Base-by-base conservation (phyloP, 2,797 vertebrate species). In the Kryptolebias ocellatus region DNA sequence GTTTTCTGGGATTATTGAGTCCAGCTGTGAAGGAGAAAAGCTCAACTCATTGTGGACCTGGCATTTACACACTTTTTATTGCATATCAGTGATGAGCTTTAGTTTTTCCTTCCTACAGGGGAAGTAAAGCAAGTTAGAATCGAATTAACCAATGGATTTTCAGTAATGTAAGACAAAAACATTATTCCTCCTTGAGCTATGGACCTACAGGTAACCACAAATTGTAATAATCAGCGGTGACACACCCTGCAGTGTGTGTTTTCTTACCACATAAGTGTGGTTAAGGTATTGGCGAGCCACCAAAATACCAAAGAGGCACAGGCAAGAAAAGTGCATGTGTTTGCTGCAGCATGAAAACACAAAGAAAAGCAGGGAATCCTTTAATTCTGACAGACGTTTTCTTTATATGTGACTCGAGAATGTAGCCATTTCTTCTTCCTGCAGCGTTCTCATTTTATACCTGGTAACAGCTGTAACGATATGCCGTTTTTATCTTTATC, bases 1-100 rank as follows among this genome's bases (percentile, higher is more conserved):
- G 80, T 83, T 88, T 77, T 79, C 70, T 60, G 66, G 60, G 67
- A 59, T 92, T 90, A 94, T 90, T 89, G 85, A 86, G 53, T 73
- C 82, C 92, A 92, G 90, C 88, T 92, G 90, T 87, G 62, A 70
- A 63, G 53, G 64, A 39, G 64, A 71, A 45, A 61, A 65, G 61
- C 77, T 70, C 52, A 70, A 58, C 65, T 76, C 61, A 78, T 56
- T 59, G 70, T 71, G 64, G 71, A 83, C 68, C 74, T 65, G 61
- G 46, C 58, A 34, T 34, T 34, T 34, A 34, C 31, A 34, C 31
- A 34, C 31, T 34, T 34, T 34, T 24, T 42, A 11, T 42, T 42
- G 39, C 14, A 42, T 42, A 14, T 42, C 11, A 42, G 39, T 42
- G 39, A 42, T 14, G 1, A 12, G 39, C 39, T 42, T 42, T 12